phyloP scores from a whole-genome alignment of 2,888 invertebrate genomes.

The Pimpla rufipes region DNA sequence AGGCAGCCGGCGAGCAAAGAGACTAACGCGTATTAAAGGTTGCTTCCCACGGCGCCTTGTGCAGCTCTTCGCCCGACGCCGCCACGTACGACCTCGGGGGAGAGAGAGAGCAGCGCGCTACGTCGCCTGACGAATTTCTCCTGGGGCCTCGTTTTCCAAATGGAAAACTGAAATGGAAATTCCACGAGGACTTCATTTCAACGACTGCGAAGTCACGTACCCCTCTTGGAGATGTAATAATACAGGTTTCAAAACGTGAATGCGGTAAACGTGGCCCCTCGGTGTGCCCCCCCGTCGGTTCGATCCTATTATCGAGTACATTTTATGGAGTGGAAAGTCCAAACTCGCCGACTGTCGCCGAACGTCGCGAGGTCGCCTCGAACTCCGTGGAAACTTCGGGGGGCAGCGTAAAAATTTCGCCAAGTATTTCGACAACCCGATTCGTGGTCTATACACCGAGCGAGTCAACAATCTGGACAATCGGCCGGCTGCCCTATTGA shows the following conservation, averaged over 20 bases:
- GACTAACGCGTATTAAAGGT: slow-evolving; percentile 59
- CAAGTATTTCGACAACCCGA: slow-evolving; percentile 17
- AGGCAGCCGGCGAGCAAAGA: slow-evolving; percentile 22
- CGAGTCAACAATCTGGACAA: slow-evolving; percentile 39
- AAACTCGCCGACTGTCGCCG: background rate
- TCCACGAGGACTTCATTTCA: slow-evolving; percentile 52
- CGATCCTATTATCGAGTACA: slow-evolving; percentile 13
- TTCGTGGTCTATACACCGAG: slow-evolving; percentile 21
- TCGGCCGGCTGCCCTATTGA: slow-evolving; percentile 32
- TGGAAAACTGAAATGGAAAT: slow-evolving; percentile 52
- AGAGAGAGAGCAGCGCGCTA: no score
- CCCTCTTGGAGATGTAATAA: slow-evolving; percentile 24
- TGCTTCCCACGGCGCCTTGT: slow-evolving; percentile 17
- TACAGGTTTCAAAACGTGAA: slow-evolving; percentile 10
- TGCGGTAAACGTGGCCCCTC: background rate
- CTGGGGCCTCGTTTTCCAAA: slow-evolving; percentile 45
- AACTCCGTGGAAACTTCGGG: background rate
- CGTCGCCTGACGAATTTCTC: slow-evolving; percentile 64
- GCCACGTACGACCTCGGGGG: slow-evolving; percentile 3
- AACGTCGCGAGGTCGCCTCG: background rate
- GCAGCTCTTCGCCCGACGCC: slow-evolving; percentile 5
- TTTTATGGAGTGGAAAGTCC: slow-evolving; percentile 27
- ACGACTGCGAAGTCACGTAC: slow-evolving; percentile 5
- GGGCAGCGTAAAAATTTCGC: background rate
- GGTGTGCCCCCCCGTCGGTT: background rate